phyloP scores from a whole-genome alignment of 2,888 invertebrate genomes.

The Allolobophora icterica region DNA sequence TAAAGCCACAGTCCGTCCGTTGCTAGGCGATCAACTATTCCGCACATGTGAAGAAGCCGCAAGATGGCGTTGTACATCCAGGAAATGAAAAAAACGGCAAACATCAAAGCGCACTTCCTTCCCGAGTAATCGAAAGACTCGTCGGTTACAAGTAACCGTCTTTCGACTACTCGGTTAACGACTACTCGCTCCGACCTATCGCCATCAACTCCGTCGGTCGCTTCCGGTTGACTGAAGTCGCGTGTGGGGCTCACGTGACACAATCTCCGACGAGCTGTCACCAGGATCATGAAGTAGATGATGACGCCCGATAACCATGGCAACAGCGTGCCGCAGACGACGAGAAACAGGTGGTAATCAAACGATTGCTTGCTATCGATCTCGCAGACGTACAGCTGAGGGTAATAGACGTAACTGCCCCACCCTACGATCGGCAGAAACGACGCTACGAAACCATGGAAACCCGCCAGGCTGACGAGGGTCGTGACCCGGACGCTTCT shows the following conservation, averaged over 20 bases:
- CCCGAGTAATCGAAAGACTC: neutral
- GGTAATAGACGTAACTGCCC: neutral
- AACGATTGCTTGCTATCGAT: neutral
- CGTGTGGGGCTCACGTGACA: neutral
- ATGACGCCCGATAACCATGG: neutral
- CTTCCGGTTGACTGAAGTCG: neutral
- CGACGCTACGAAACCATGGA: constrained; percentile 17
- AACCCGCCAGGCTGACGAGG: neutral
- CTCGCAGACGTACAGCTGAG: constrained; percentile 11
- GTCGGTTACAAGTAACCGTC: too few relatives aligned
- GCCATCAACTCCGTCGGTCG: neutral
- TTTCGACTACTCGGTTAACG: neutral
- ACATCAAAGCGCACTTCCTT: neutral
- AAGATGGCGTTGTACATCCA: neutral
- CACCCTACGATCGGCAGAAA: neutral
- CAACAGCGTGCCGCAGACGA: neutral
- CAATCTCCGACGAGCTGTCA: neutral
- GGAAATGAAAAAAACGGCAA: neutral
- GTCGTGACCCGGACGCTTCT: neutral
- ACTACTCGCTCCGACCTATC: neutral
- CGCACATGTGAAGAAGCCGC: neutral
- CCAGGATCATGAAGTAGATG: neutral
- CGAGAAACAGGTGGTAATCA: neutral
- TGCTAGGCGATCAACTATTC: neutral
- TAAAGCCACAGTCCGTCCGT: constrained; percentile 2